A percentile compares a stretch with the other conserved stretches of the same genome.
phyloP scores from a whole-genome alignment of 2,888 invertebrate genomes.

The Ariolimax columbianus region DNA sequence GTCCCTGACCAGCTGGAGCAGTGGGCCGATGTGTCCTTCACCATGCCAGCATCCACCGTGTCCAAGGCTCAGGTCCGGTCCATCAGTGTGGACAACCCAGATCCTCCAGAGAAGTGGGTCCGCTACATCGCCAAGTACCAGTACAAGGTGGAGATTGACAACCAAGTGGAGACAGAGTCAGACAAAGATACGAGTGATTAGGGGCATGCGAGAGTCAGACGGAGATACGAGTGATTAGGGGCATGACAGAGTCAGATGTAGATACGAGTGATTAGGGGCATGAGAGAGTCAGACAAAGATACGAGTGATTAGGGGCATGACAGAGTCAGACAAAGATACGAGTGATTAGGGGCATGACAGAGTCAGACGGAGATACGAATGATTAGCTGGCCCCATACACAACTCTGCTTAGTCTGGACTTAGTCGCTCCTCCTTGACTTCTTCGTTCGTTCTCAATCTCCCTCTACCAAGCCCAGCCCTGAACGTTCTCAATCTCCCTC shows the following conservation, averaged over 20 bases:
- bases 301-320: no score
- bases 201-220: not conserved
- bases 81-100: conserved; percentile 81
- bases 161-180: conserved; percentile 59
- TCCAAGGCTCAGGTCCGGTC: conserved; percentile 97
- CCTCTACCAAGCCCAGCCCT: no score
- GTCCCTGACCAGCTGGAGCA: conserved; percentile 94
- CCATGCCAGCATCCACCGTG: conserved; percentile 91
- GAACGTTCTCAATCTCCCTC: no score
- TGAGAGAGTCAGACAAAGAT: no score
- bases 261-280: no score
- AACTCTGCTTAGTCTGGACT: no score
- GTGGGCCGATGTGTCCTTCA: conserved; percentile 95
- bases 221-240: not conserved
- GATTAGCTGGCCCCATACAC: no score
- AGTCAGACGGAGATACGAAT: not conserved
- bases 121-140: conserved; percentile 95
- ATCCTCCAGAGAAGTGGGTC: conserved; percentile 98
- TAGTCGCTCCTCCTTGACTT: no score
- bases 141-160: conserved; percentile 76
- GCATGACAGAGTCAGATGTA: no score
- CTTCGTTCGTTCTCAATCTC: no score
- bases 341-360: not conserved
- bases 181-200: conserved; percentile 53
- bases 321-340: no score